Conservation (phyloP, 2,113 vertebrate species). For the Oostethus manadensis region DNA sequence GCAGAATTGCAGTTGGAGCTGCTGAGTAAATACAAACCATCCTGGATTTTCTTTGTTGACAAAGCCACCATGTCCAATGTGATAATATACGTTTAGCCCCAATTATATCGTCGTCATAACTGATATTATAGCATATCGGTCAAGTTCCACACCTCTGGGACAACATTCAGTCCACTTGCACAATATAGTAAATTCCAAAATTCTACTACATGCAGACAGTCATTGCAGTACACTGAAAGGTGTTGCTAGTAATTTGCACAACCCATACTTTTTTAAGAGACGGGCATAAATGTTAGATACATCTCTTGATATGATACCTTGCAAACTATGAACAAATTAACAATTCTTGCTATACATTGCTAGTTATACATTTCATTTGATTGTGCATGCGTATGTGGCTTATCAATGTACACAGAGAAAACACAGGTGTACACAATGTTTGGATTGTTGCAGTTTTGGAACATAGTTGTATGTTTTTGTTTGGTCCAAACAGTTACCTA, state of each 20-base stretch:
- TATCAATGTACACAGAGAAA: no score
- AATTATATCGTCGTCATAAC: slow-evolving; percentile 3
- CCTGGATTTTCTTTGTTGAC: slow-evolving; percentile 41
- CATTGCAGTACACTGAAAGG: neutral
- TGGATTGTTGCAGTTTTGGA: no score
- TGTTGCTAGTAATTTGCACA: neutral
- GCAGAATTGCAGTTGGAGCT: slow-evolving; percentile 51
- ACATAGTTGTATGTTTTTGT: no score
- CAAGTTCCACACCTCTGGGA: neutral
- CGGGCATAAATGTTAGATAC: neutral
- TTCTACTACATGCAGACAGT: neutral
- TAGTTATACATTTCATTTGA: no score
- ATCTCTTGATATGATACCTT: neutral
- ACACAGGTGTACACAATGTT: no score
- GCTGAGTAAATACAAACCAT: slow-evolving; percentile 55
- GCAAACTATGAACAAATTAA: no score
- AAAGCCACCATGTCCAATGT: slow-evolving; percentile 40
- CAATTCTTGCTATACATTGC: no score
- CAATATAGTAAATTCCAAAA: neutral
- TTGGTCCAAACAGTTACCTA: no score
- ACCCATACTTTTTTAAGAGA: neutral
- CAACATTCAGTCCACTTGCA: neutral
- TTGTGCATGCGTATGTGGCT: no score
- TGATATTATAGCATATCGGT: neutral
- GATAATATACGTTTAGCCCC: slow-evolving; percentile 37